Evolutionary conservation across 2,113 vertebrate genomes (phyloP).

Genomic region (Nothocercus julius): DNA sequence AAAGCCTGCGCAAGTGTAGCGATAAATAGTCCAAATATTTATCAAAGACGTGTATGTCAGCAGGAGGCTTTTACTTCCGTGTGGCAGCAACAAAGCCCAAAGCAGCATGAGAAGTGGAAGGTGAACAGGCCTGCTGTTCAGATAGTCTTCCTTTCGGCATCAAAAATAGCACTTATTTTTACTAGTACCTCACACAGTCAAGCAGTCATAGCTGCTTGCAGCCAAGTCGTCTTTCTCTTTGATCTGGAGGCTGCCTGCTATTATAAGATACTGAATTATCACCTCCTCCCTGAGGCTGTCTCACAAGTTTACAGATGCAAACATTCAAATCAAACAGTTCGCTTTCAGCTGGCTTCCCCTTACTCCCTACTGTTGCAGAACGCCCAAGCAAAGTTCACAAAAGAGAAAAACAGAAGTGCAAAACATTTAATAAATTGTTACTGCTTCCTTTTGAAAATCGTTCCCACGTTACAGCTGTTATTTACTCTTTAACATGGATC

Average conservation of each 20-base stretch:
- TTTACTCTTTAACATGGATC: neutral
- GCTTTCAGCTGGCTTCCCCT: neutral
- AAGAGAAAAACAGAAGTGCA: neutral
- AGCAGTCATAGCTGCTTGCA: neutral
- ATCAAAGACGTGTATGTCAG: neutral
- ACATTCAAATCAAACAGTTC: slow-evolving; percentile 42
- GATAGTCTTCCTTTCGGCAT: neutral
- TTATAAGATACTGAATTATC: slow-evolving; percentile 55
- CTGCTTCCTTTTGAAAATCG: neutral
- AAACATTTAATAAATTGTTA: slow-evolving; percentile 5
- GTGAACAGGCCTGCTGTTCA: neutral
- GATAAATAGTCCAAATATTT: neutral
- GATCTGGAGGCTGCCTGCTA: slow-evolving; percentile 33
- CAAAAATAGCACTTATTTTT: slow-evolving; percentile 6
- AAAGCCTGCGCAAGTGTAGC: neutral
- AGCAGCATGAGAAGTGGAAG: neutral
- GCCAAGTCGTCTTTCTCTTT: slow-evolving; percentile 50
- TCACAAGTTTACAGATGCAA: slow-evolving; percentile 39
- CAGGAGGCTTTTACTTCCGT: neutral
- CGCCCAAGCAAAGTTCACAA: neutral
- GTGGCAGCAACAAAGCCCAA: neutral
- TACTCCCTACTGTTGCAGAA: neutral
- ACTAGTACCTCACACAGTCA: slow-evolving; percentile 43
- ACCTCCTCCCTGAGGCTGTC: slow-evolving; percentile 30
- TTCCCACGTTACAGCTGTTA: neutral